Base-by-base conservation (phyloP, 2,797 vertebrate genomes). In the Telmatherina bonti region DNA sequence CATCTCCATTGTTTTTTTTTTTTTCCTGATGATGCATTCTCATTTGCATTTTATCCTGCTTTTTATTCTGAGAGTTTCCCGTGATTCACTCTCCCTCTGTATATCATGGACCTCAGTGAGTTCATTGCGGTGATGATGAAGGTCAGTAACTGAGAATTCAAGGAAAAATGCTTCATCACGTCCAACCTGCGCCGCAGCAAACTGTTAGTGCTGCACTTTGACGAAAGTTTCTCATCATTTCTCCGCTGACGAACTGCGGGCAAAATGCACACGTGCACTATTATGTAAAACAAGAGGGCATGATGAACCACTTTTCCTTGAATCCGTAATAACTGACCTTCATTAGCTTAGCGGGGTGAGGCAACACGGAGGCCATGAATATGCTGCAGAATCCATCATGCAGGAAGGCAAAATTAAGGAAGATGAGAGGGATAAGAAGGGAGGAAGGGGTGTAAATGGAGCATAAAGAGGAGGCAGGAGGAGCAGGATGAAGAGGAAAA, bases 251-350 rank as follows among this genome's bases (percentile, higher is more conserved):
- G 30, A 57, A 45, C 77, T 63, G 53, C 73, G 43, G 64, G 71
- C 54, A 22, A 77, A 72, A 73, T n/a, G 71, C 79, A 81, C 60
- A 49, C 18, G 58, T 60, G 78, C 72, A 73, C 57, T 67, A 86
- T 83, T 78, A 84, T 85, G 81, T 75, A 85, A 85, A 89, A 82
- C 74, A 70, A 73, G 78, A 66, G 49, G 63, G 47, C 76, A 4
- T 66, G 82, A 85, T 79, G 82, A 85, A 70, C 70, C 70, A n/a
- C 47, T 72, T 85, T 81, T 45, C 83, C 83, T 85, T 84, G 84
- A 85, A 84, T 87, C 79, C 55, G 22, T 70, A 85, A 80, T 62
- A 64, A 78, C 67, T 75, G 81, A 86, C 83, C 85, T 86, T 84
- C 81, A 73, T 83, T 78, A 72, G 4, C 72, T 54, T 63, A 41